Percentiles rank a stretch among this genome's conserved stretches.
These are phyloP conservation scores for Gymnoscelis rufifasciata DNA, from an alignment of 2,888 invertebrate genomes.

Conservation along the genomic window DNA sequence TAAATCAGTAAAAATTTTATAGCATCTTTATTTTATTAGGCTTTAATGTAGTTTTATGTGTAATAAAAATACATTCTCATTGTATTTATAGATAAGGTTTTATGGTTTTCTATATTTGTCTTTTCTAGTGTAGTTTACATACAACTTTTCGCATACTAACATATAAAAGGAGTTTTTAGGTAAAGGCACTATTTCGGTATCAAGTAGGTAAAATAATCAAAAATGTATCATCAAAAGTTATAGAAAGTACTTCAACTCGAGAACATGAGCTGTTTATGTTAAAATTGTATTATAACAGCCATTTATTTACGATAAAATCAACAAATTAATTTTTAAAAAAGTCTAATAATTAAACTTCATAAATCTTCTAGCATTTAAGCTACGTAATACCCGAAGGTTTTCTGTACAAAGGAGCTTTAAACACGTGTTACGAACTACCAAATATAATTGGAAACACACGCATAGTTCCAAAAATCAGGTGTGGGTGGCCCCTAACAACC, in stretches of 20 bases:
- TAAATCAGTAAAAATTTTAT: conserved; percentile 1
- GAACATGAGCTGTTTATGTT: too few species aligned
- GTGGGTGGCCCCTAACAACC: conserved; percentile 14
- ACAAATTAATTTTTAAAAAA: background rate
- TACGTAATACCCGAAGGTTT: conserved; percentile 4
- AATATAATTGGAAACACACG: conserved; percentile 34
- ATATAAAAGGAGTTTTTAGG: too few species aligned
- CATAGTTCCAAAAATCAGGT: conserved; percentile 59
- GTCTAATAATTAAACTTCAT: conserved; percentile 16
- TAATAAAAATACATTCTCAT: conserved; percentile 42
- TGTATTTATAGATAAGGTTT: conserved; percentile 44
- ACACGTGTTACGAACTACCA: conserved; percentile 7
- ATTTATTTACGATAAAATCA: background rate
- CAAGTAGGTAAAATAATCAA: too few species aligned
- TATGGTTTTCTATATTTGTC: too few species aligned
- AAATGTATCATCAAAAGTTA: too few species aligned
- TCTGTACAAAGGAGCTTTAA: conserved; percentile 1
- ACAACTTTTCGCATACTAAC: too few species aligned
- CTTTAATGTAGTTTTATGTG: conserved; percentile 38
- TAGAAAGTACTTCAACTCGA: too few species aligned
- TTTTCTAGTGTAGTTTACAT: too few species aligned
- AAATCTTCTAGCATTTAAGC: conserved; percentile 5
- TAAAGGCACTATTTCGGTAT: too few species aligned
- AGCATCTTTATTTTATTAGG: conserved; percentile 38
- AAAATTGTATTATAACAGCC: background rate